Percentiles rank a stretch among this genome's conserved stretches.
These are phyloP conservation scores for Phymatocera aterrima DNA, from an alignment of 2,888 invertebrate species.

Conservation along the genomic window DNA sequence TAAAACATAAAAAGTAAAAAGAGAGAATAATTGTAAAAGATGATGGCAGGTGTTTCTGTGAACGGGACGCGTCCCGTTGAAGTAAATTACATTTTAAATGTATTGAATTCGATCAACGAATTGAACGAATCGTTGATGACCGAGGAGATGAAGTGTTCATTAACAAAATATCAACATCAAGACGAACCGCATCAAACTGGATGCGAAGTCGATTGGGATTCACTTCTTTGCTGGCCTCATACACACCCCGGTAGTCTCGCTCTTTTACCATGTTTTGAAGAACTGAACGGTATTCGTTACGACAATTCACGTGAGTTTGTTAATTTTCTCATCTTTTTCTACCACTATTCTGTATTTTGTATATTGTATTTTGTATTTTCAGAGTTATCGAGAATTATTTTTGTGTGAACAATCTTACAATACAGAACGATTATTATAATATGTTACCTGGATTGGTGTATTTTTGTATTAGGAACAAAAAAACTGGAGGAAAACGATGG, in stretches of 20 bases:
- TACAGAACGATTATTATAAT: no score
- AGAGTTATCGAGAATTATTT: no score
- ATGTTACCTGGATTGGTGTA: no score
- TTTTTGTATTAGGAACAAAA: no score
- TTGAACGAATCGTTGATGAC: constrained; percentile 59
- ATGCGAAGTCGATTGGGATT: constrained; percentile 86
- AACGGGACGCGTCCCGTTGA: constrained; percentile 55
- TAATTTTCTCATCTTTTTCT: background rate
- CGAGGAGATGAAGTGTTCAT: constrained; percentile 60
- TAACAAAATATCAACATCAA: constrained; percentile 49
- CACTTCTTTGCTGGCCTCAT: constrained; percentile 89
- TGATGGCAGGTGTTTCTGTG: constrained; percentile 53
- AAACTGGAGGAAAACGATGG: no score
- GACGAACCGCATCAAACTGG: constrained; percentile 57
- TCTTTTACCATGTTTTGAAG: constrained; percentile 86
- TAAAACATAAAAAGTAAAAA: background rate
- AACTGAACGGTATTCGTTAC: constrained; percentile 86
- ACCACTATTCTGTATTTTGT: constrained; percentile 42
- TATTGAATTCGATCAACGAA: constrained; percentile 62
- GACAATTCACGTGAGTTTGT: constrained; percentile 88
- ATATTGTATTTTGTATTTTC: background rate
- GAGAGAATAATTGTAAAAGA: background rate
- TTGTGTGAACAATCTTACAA: no score
- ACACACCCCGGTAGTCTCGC: constrained; percentile 84
- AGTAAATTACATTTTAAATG: constrained; percentile 60